These are phyloP conservation scores for Aphelenchoides fujianensis DNA, from an alignment of 1,140 invertebrate genomes.

Conservation along the genomic window DNA sequence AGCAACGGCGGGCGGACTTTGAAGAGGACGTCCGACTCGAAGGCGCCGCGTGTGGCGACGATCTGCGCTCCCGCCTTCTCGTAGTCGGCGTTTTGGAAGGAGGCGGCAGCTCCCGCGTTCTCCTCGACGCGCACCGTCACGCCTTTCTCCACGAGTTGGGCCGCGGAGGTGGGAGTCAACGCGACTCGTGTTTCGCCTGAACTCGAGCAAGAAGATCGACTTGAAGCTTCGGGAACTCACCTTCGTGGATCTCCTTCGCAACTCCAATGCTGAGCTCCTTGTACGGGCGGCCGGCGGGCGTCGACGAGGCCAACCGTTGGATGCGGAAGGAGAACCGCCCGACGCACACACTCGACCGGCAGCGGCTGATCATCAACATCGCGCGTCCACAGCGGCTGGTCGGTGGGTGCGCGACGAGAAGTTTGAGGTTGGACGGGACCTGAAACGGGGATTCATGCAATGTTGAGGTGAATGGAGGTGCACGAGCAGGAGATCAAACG, in stretches of 20 bases:
- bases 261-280: constrained; percentile 33
- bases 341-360: neutral
- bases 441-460: too few species aligned
- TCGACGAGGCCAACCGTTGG: neutral
- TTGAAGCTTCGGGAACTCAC: too few species aligned
- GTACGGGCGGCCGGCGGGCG: constrained; percentile 25
- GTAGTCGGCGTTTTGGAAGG: constrained; percentile 76
- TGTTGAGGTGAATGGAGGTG: too few species aligned
- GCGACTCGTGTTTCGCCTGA: constrained; percentile 70
- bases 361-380: neutral
- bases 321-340: neutral
- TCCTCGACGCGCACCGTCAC: constrained; percentile 77
- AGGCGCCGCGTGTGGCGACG: constrained; percentile 69
- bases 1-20: constrained; percentile 73
- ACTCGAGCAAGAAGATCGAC: too few species aligned
- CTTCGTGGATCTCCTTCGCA: constrained; percentile 43
- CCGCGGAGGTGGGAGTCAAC: constrained; percentile 73
- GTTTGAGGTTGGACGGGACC: too few species aligned
- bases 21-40: constrained; percentile 77
- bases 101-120: constrained; percentile 73
- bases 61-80: constrained; percentile 73
- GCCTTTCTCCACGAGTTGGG: constrained; percentile 76
- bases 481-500: too few species aligned
- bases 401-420: too few species aligned
- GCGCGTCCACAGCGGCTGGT: too few species aligned